Percentiles rank a stretch among this genome's conserved stretches.
These are phyloP conservation scores for Ischnura elegans DNA, from an alignment of 2,888 invertebrate genomes.

Conservation along the genomic window DNA sequence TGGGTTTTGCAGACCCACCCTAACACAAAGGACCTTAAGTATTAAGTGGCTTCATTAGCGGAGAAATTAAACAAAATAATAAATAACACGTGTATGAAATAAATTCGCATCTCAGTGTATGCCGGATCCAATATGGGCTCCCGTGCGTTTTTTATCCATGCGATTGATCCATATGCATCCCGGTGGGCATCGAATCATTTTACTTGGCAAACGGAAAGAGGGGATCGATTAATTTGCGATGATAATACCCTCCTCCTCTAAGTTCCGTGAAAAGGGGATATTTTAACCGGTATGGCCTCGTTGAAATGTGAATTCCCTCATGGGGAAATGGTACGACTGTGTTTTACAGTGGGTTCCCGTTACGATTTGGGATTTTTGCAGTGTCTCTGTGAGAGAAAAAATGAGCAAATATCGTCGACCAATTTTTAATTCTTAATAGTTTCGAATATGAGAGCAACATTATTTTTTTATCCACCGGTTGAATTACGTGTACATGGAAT, in stretches of 20 bases:
- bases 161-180: neutral
- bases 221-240: neutral
- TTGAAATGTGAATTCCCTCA: neutral
- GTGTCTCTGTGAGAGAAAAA: neutral
- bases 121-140: too few species aligned
- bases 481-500: too few species aligned
- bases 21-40: neutral
- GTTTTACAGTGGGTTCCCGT: neutral
- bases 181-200: neutral
- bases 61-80: neutral
- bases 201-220: neutral
- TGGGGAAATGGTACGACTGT: neutral
- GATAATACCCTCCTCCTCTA: neutral
- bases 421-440: neutral
- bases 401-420: neutral
- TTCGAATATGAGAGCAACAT: too few species aligned
- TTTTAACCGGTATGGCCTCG: neutral
- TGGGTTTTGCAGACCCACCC: neutral
- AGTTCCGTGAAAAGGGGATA: neutral
- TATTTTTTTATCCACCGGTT: too few species aligned
- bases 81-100: neutral
- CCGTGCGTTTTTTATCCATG: neutral
- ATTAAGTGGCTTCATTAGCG: neutral
- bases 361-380: neutral
- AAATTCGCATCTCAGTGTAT: neutral